Percentiles rank a stretch among this genome's conserved stretches.
These are phyloP conservation scores for Zootermopsis nevadensis DNA, from an alignment of 2,888 invertebrate genomes.

Conservation along the genomic window DNA sequence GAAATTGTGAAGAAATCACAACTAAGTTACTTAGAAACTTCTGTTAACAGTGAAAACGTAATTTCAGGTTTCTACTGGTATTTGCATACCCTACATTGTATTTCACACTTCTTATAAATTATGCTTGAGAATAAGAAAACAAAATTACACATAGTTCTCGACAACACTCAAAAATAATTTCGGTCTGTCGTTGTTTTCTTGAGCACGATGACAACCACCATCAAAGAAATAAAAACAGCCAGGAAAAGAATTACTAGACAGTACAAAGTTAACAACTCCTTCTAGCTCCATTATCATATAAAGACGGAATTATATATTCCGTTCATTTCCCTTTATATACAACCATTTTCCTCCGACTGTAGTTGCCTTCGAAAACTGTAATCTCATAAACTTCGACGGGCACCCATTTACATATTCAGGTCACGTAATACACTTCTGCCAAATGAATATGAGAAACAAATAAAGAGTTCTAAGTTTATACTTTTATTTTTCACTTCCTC, in stretches of 20 bases:
- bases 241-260: background rate
- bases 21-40: background rate
- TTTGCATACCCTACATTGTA: background rate
- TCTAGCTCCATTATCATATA: background rate
- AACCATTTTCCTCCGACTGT: background rate
- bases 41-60: background rate
- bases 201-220: constrained; percentile 39
- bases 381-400: background rate
- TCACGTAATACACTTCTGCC: background rate
- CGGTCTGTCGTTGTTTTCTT: constrained; percentile 45
- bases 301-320: background rate
- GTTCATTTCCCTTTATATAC: background rate
- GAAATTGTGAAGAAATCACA: background rate
- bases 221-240: background rate
- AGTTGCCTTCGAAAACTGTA: background rate
- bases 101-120: background rate
- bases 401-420: background rate
- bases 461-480: background rate
- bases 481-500: background rate
- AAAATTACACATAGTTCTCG: background rate
- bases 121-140: background rate
- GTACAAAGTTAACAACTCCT: background rate
- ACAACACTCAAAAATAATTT: constrained; percentile 18
- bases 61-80: background rate
- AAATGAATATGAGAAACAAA: background rate